phyloP scores from a whole-genome alignment of 2,113 vertebrate genomes.

The Euleptes europaea region DNA sequence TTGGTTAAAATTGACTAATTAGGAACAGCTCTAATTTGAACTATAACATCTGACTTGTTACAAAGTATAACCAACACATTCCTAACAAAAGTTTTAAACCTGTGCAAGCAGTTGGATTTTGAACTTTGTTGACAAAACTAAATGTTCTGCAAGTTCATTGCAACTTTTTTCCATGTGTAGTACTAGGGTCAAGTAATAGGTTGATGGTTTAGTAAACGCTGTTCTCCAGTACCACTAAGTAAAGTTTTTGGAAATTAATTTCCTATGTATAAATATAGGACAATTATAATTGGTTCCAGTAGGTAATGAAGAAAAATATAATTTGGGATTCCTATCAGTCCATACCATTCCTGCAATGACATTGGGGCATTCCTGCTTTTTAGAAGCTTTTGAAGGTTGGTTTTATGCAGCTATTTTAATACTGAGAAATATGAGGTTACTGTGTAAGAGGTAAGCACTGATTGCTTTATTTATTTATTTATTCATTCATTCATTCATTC shows the following conservation, averaged over 20 bases:
- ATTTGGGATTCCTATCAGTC: not conserved
- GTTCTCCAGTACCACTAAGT: not conserved
- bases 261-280: not conserved
- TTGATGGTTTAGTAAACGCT: not conserved
- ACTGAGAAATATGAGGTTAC: not conserved
- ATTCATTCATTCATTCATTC: too few species aligned
- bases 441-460: not conserved
- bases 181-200: not conserved
- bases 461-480: too few species aligned
- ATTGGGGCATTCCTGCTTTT: not conserved
- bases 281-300: not conserved
- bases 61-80: not conserved
- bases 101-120: not conserved
- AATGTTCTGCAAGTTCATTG: not conserved
- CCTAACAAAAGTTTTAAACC: not conserved
- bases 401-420: not conserved
- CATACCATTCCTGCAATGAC: not conserved
- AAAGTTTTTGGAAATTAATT: not conserved
- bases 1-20: not conserved
- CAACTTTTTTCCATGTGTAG: not conserved
- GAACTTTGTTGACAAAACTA: fast-evolving
- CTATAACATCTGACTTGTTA: not conserved
- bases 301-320: not conserved
- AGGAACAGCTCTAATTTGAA: not conserved
- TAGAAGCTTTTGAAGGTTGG: not conserved